Percentiles rank a stretch among this genome's conserved stretches.
phyloP scores from a whole-genome alignment of 2,797 vertebrate genomes.

The Macroramphosus scolopax region DNA sequence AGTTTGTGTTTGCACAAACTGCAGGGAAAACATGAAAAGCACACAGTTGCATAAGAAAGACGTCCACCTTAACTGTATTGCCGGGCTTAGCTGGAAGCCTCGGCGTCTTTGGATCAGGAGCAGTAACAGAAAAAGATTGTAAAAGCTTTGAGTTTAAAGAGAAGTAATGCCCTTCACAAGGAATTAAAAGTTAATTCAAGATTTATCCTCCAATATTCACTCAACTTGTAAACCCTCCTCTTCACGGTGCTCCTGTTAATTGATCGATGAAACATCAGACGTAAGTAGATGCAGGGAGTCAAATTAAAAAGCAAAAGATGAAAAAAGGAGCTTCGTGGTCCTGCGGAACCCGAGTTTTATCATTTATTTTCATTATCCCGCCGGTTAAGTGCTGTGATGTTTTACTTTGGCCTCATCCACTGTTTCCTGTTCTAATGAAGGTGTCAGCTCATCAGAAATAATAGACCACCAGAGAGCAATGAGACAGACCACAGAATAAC shows the following conservation, averaged over 20 bases:
- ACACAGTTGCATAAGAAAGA: slow-evolving; percentile 6
- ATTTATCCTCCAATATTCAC: slow-evolving; percentile 54
- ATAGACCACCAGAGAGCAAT: slow-evolving; percentile 67
- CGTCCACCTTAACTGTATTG: neutral
- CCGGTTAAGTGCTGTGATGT: slow-evolving; percentile 65
- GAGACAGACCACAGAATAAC: slow-evolving; percentile 55
- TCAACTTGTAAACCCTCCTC: slow-evolving; percentile 49
- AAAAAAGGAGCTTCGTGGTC: slow-evolving; percentile 40
- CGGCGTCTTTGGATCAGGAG: slow-evolving; percentile 17
- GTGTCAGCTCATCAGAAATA: slow-evolving; percentile 69
- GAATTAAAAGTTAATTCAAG: slow-evolving; percentile 60
- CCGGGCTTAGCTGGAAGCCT: slow-evolving; percentile 4
- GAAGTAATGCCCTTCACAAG: slow-evolving; percentile 41
- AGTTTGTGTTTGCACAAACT: neutral
- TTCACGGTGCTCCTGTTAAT: slow-evolving; percentile 40
- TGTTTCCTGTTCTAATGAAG: slow-evolving; percentile 67
- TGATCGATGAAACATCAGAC: slow-evolving; percentile 55
- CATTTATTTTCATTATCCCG: slow-evolving; percentile 71
- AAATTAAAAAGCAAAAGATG: slow-evolving; percentile 68
- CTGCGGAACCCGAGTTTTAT: slow-evolving; percentile 52
- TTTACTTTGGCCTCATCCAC: slow-evolving; percentile 63
- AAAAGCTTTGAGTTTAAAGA: slow-evolving; percentile 23
- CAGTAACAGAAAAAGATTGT: slow-evolving; percentile 15
- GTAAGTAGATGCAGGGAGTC: slow-evolving; percentile 33
- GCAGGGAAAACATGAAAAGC: slow-evolving; percentile 7